These are phyloP conservation scores for Aphidoletes aphidimyza DNA, from an alignment of 2,888 invertebrate genomes.

Conservation along the genomic window DNA sequence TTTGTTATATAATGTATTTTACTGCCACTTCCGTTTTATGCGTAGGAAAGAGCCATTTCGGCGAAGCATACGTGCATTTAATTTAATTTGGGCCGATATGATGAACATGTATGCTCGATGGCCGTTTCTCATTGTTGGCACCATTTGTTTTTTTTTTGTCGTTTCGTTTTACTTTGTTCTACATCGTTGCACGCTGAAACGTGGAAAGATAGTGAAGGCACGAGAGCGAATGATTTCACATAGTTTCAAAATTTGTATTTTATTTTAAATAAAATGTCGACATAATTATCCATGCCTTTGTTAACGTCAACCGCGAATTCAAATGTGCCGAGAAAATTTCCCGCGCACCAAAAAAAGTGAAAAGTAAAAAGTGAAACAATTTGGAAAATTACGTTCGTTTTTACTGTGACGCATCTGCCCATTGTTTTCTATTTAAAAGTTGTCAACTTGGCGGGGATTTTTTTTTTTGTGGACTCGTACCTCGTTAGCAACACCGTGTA, in stretches of 20 bases:
- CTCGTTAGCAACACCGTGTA: background rate
- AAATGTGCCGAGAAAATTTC: too few relatives aligned
- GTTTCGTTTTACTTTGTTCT: background rate
- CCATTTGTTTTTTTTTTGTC: background rate
- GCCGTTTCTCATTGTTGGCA: background rate
- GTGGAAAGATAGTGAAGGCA: background rate
- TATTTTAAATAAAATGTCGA: too few relatives aligned
- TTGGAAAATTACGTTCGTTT: background rate
- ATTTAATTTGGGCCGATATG: conserved; percentile 1
- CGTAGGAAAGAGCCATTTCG: background rate
- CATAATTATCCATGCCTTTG: too few relatives aligned
- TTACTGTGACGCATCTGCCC: background rate
- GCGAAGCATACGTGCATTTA: conserved; percentile 32
- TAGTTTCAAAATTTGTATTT: background rate
- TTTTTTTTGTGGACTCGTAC: background rate
- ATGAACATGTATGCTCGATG: background rate
- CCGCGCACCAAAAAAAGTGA: background rate
- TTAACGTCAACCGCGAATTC: too few relatives aligned
- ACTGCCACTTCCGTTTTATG: conserved; percentile 7
- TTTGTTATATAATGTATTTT: background rate
- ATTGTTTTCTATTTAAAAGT: background rate
- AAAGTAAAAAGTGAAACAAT: background rate
- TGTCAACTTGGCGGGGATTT: too few relatives aligned
- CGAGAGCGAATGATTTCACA: background rate
- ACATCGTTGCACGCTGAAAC: background rate